Conservation (phyloP, 2,113 vertebrate species). For the Pelmatolapia mariae region DNA sequence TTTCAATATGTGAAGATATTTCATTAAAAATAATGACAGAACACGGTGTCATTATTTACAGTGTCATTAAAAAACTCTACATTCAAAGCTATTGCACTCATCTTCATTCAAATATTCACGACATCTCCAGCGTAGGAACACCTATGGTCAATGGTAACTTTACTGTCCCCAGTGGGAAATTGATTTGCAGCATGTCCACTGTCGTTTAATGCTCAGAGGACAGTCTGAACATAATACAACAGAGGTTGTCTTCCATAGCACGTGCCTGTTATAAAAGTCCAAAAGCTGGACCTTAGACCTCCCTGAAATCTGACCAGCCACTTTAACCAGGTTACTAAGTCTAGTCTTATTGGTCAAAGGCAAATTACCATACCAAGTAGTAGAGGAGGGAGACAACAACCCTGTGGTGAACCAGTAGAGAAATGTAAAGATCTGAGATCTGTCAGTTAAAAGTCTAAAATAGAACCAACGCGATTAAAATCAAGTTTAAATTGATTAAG, state of each 20-base stretch:
- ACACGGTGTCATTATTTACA: neutral
- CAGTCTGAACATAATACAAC: neutral
- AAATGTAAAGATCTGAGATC: neutral
- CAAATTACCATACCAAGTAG: neutral
- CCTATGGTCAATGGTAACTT: fast-evolving
- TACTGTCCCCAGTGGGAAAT: neutral
- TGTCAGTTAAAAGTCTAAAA: neutral
- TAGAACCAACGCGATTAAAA: neutral
- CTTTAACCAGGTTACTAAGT: neutral
- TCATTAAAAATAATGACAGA: too few relatives aligned
- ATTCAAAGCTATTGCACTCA: neutral
- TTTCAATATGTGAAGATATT: neutral
- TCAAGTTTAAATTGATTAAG: neutral
- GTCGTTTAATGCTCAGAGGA: neutral
- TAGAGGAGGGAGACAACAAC: neutral
- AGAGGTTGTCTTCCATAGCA: neutral
- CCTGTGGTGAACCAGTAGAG: neutral
- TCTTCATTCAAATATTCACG: fast-evolving
- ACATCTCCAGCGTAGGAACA: neutral
- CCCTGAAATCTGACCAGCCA: neutral
- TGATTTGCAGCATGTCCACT: neutral
- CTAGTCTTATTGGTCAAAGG: neutral
- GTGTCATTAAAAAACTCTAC: neutral
- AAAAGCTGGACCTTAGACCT: neutral
- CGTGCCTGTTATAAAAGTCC: fast-evolving